Evolutionary conservation across 1,140 invertebrate genomes (phyloP).

Genomic region (Globodera ellingtonae): DNA sequence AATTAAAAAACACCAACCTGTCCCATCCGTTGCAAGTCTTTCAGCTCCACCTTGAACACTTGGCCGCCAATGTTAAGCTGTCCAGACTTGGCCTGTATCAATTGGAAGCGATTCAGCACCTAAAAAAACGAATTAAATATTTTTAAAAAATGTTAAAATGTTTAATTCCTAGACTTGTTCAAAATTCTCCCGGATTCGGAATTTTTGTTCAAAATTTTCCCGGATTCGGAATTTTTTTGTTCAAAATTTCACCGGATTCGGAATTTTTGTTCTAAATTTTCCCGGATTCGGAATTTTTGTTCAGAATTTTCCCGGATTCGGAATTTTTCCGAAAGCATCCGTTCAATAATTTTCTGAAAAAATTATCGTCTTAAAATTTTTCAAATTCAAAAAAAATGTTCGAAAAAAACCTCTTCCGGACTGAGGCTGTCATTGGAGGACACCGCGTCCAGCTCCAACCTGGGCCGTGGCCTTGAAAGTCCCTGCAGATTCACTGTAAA

Average conservation of each 20-base stretch:
- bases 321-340: too few relatives aligned
- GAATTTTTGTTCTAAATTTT: not conserved
- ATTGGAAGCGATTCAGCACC: constrained; percentile 33
- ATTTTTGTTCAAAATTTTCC: too few relatives aligned
- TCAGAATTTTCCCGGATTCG: not conserved
- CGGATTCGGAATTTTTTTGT: too few relatives aligned
- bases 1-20: not conserved
- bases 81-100: constrained; percentile 44
- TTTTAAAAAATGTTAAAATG: not conserved
- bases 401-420: constrained; percentile 26
- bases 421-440: constrained; percentile 28
- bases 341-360: too few relatives aligned
- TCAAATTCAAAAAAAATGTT: not conserved
- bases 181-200: not conserved
- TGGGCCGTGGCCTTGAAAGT: constrained; percentile 30
- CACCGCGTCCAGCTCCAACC: constrained; percentile 36
- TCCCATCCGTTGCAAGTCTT: constrained; percentile 26
- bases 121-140: not conserved
- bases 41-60: constrained; percentile 36
- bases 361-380: too few relatives aligned
- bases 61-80: constrained; percentile 40
- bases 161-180: not conserved
- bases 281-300: not conserved
- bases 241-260: not conserved
- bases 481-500: constrained; percentile 23